phyloP scores from a whole-genome alignment of 1,140 invertebrate species.

The Ectropis grisescens region DNA sequence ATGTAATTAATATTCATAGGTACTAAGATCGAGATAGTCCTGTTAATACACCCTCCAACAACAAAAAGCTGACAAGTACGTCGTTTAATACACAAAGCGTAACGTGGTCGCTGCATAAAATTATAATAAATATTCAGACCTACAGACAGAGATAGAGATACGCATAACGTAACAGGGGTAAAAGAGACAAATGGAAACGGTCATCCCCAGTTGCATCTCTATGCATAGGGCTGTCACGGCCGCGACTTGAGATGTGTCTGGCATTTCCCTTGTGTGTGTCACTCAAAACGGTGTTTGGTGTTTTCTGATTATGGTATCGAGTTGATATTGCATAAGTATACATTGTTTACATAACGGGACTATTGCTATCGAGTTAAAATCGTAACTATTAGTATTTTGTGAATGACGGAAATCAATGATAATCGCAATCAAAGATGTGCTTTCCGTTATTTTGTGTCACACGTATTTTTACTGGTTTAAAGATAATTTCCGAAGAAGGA shows the following conservation, averaged over 20 bases:
- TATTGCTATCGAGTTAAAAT: no score
- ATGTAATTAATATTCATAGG: slow-evolving; percentile 51
- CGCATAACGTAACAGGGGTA: no score
- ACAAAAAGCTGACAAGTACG: slow-evolving; percentile 46
- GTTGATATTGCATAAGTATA: not conserved
- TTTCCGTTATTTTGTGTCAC: not conserved
- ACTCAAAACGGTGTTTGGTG: not conserved
- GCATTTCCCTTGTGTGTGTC: slow-evolving; percentile 2
- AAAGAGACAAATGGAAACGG: no score
- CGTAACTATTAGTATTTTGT: no score
- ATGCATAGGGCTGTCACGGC: slow-evolving; percentile 9
- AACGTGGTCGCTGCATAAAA: slow-evolving; percentile 55
- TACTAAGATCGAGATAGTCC: slow-evolving; percentile 28
- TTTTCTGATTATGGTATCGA: not conserved
- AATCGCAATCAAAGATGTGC: not conserved
- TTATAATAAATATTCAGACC: slow-evolving; percentile 59
- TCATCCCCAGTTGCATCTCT: slow-evolving; percentile 20
- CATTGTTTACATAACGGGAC: not conserved
- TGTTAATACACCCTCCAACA: slow-evolving; percentile 53
- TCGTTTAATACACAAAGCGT: slow-evolving; percentile 50
- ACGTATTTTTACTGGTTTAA: no score
- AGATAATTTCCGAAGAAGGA: no score
- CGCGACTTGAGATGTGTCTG: no score
- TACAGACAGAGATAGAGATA: slow-evolving; percentile 23
- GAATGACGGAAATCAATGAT: not conserved